A percentile compares a stretch with the other conserved stretches of the same genome.
Conservation (phyloP, 2,113 vertebrate genomes). For the Brachypodius melanocephalos region DNA sequence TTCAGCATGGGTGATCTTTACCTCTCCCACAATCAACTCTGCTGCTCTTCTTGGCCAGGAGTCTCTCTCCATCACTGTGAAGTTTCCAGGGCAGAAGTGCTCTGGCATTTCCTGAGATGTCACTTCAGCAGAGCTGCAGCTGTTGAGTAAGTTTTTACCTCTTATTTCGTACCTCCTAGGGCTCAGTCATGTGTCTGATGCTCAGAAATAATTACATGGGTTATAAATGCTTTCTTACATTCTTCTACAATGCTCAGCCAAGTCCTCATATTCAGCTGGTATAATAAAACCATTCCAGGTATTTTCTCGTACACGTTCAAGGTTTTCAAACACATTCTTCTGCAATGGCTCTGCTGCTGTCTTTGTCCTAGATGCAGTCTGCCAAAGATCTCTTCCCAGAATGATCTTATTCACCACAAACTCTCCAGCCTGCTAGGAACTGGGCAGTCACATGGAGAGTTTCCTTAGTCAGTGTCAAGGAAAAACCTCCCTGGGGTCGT, state of each 20-base stretch:
- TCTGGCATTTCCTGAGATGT: neutral
- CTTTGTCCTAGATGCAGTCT: neutral
- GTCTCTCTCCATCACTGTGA: neutral
- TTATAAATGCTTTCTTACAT: neutral
- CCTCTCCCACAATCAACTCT: neutral
- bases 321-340: neutral
- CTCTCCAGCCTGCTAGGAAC: conserved; percentile 24
- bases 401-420: conserved; percentile 11
- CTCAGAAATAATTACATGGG: neutral
- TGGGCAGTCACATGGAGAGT: neutral
- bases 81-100: neutral
- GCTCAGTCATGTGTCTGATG: neutral
- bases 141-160: neutral
- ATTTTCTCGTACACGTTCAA: neutral
- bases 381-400: conserved; percentile 42
- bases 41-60: neutral
- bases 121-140: neutral
- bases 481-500: neutral
- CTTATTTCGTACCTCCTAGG: neutral
- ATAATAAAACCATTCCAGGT: neutral
- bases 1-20: conserved; percentile 13
- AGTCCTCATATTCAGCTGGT: neutral
- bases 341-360: neutral
- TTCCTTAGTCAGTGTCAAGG: neutral
- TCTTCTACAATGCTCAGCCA: neutral